phyloP scores from a whole-genome alignment of 1,140 invertebrate genomes.

The Vanessa tameamea region DNA sequence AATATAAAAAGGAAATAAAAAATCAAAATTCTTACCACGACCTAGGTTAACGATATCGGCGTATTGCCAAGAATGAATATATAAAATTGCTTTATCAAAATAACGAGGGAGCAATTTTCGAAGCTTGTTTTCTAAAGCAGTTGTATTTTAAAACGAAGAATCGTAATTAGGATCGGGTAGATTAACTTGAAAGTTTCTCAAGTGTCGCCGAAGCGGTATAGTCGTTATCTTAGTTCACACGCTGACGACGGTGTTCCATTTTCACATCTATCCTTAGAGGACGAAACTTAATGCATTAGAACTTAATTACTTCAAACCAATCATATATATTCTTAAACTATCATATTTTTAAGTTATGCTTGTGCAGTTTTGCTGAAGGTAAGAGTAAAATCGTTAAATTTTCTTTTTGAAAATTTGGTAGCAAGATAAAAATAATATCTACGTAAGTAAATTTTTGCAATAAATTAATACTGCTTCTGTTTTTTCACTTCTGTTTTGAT shows the following conservation, averaged over 20 bases:
- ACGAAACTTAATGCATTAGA: background rate
- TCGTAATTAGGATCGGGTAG: conserved; percentile 20
- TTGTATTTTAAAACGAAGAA: background rate
- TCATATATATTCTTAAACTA: background rate
- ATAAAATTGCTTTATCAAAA: background rate
- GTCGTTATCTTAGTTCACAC: conserved; percentile 16
- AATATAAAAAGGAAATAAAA: background rate
- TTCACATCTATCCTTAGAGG: conserved; percentile 8
- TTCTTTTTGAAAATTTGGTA: no score
- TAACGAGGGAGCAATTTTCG: background rate
- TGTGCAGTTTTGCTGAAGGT: background rate
- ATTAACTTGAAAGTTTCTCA: conserved; percentile 11
- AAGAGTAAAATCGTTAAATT: no score
- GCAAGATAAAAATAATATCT: no score
- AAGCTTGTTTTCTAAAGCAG: background rate
- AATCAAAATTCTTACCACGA: background rate
- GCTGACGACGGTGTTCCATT: conserved; percentile 8
- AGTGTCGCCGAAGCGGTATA: conserved; percentile 13
- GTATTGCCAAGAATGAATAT: background rate
- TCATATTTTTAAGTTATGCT: background rate
- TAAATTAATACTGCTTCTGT: no score
- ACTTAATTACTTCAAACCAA: background rate
- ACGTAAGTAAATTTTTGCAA: no score
- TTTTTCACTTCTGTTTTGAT: no score
- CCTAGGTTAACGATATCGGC: background rate